A percentile compares a stretch with the other conserved stretches of the same genome.
phyloP scores from a whole-genome alignment of 2,113 vertebrate species.

The Laticauda colubrina region DNA sequence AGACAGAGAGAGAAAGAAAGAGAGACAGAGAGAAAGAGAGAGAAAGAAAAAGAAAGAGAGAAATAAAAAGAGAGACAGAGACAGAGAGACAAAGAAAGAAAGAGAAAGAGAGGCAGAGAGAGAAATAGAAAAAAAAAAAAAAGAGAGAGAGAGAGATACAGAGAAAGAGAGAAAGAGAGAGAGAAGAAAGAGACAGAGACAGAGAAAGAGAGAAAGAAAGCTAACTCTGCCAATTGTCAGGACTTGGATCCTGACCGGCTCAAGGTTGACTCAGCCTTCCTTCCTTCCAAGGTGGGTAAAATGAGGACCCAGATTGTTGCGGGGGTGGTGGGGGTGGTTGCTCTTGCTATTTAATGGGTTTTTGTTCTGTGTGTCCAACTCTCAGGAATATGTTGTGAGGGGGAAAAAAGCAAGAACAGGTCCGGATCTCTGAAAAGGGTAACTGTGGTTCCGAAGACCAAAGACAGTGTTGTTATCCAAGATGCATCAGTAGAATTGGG shows the following conservation, averaged over 20 bases:
- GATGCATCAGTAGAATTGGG: background rate
- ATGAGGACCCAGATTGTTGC: too few species aligned
- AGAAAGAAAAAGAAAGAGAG: accelerated
- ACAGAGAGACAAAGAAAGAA: background rate
- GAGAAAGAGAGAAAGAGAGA: accelerated
- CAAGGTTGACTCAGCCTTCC: too few species aligned
- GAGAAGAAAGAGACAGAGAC: accelerated
- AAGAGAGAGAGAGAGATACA: too few species aligned
- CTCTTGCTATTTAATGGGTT: background rate
- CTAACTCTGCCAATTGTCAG: too few species aligned
- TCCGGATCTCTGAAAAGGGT: background rate
- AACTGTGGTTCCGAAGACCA: background rate
- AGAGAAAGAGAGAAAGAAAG: accelerated
- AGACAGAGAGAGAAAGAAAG: accelerated
- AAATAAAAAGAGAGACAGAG: too few species aligned
- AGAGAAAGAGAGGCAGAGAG: accelerated
- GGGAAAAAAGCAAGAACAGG: background rate
- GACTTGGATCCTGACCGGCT: too few species aligned
- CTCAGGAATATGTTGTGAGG: background rate
- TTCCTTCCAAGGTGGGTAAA: too few species aligned
- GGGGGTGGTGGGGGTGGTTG: too few species aligned
- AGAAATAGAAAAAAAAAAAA: too few species aligned
- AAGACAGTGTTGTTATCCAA: background rate
- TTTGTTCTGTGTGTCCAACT: background rate
- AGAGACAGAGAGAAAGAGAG: accelerated